phyloP scores from a whole-genome alignment of 92 coral and sea anemone genomes.

The Porites cylindrica region DNA sequence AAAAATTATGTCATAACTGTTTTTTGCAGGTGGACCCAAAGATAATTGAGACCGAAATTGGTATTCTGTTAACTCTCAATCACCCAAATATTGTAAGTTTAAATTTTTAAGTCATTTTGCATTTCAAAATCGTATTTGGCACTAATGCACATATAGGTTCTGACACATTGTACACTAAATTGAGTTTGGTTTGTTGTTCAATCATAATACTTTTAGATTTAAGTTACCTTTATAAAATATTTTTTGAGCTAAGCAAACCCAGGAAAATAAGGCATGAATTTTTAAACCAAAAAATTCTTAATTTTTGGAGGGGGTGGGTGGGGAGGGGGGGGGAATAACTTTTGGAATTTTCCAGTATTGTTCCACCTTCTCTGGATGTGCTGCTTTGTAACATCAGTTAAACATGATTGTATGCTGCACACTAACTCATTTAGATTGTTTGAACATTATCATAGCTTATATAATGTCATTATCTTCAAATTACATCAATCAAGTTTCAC shows the following conservation, averaged over 20 bases:
- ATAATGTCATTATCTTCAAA: too few relatives aligned
- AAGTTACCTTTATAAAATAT: too few relatives aligned
- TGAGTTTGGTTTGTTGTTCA: too few relatives aligned
- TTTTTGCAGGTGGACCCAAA: conserved; percentile 88
- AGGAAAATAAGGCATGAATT: too few relatives aligned
- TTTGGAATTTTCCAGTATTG: not conserved
- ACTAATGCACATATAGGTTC: not conserved
- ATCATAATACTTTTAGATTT: too few relatives aligned
- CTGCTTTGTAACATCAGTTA: not conserved
- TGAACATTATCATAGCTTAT: too few relatives aligned
- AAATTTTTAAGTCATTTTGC: not conserved
- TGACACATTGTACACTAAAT: too few relatives aligned
- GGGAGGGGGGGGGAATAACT: not conserved
- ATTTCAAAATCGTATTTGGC: not conserved
- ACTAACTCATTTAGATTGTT: too few relatives aligned
- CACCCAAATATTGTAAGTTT: conserved; percentile 94
- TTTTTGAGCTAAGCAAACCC: too few relatives aligned
- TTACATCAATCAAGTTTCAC: too few relatives aligned
- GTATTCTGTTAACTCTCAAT: conserved; percentile 81
- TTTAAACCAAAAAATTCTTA: too few relatives aligned
- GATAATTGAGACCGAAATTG: conserved; percentile 92
- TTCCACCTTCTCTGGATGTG: not conserved
- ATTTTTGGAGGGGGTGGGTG: not conserved
- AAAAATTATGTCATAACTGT: not conserved
- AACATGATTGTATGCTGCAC: too few relatives aligned